Evolutionary conservation across 2,797 vertebrate genomes (phyloP).

Genomic region (Sebastolobus alascanus): DNA sequence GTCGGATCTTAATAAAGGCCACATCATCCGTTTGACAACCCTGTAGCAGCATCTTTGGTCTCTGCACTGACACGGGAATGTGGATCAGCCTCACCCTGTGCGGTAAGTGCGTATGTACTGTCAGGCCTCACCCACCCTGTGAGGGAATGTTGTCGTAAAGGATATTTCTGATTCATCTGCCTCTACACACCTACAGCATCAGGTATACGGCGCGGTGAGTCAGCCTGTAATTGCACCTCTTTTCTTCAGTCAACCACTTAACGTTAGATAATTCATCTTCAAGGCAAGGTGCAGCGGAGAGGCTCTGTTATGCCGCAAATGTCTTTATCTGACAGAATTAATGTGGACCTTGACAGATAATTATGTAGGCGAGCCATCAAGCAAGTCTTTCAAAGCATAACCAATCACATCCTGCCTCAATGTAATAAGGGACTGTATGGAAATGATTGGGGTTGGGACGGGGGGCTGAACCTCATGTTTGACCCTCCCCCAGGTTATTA

Average conservation of each 20-base stretch:
- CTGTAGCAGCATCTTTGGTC: constrained; percentile 52
- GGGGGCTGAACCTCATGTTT: background rate
- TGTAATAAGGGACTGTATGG: background rate
- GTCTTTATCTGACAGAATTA: background rate
- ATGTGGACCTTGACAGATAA: background rate
- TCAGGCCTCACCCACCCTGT: constrained; percentile 63
- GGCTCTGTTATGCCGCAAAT: background rate
- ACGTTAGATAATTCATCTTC: constrained; percentile 7
- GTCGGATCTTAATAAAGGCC: constrained; percentile 62
- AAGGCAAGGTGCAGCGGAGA: constrained; percentile 4
- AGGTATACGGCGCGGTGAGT: constrained; percentile 56
- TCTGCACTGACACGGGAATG: constrained; percentile 64
- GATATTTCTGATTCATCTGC: constrained; percentile 58
- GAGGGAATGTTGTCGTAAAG: constrained; percentile 69
- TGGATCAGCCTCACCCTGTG: constrained; percentile 64
- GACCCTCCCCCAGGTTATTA: background rate
- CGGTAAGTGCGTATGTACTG: constrained; percentile 23
- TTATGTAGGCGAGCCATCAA: background rate
- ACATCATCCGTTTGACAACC: constrained; percentile 58
- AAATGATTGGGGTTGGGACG: background rate
- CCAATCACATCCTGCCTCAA: background rate
- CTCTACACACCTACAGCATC: constrained; percentile 56
- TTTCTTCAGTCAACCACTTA: constrained; percentile 25
- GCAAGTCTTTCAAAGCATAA: background rate
- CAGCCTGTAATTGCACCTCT: constrained; percentile 58